These are phyloP conservation scores for Saxidomus purpurata DNA, from an alignment of 1,140 invertebrate species.

Conservation along the genomic window DNA sequence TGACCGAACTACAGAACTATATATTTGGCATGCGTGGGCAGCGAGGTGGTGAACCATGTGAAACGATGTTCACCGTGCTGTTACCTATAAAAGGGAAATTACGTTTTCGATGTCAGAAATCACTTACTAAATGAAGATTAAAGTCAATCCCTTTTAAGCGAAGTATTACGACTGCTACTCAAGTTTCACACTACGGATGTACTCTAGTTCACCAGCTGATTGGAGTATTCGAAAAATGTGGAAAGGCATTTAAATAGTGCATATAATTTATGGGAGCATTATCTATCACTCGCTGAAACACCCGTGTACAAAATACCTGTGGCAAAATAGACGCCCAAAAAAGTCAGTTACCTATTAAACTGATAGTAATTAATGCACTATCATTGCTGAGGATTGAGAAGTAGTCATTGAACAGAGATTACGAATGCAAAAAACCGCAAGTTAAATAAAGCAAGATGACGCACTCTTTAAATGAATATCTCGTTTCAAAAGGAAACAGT, in stretches of 20 bases:
- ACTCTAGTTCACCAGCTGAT: neutral
- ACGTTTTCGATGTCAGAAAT: neutral
- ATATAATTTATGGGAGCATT: slow-evolving; percentile 14
- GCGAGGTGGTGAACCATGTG: no score
- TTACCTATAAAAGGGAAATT: no score
- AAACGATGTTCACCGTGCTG: no score
- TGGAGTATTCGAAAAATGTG: slow-evolving; percentile 8
- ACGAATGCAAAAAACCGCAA: no score
- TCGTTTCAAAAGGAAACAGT: no score
- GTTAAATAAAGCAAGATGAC: no score
- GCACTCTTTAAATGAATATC: no score
- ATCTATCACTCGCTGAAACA: neutral
- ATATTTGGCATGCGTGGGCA: no score
- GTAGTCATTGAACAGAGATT: neutral
- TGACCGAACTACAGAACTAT: no score
- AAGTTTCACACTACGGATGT: neutral
- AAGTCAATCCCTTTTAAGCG: slow-evolving; percentile 1
- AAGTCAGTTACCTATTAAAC: neutral
- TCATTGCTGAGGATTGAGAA: neutral
- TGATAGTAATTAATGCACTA: neutral
- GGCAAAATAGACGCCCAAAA: neutral
- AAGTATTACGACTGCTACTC: neutral
- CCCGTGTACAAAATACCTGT: slow-evolving; percentile 15
- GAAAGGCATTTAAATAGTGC: slow-evolving; percentile 12
- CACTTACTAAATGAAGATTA: neutral